phyloP scores from a whole-genome alignment of 2,888 invertebrate genomes.

The Metellina segmentata region DNA sequence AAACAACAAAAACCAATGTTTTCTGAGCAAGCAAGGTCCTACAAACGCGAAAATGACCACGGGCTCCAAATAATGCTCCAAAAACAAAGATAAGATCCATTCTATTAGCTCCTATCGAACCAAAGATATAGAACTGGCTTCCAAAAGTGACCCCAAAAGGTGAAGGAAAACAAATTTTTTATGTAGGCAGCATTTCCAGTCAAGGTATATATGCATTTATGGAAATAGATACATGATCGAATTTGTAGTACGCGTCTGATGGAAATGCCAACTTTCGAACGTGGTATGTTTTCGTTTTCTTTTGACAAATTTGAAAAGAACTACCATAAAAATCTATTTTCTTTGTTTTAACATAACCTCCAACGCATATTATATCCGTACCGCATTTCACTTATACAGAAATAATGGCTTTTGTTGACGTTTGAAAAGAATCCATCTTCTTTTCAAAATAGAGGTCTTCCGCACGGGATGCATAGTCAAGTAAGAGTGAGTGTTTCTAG shows the following conservation, averaged over 20 bases:
- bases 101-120: constrained; percentile 9
- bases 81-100: constrained; percentile 30
- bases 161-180: constrained; percentile 31
- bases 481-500: too few species aligned
- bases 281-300: not conserved
- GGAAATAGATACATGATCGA: constrained; percentile 26
- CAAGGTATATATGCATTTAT: constrained; percentile 34
- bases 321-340: not conserved
- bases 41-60: constrained; percentile 35
- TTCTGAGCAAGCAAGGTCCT: constrained; percentile 38
- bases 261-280: not conserved
- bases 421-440: too few species aligned
- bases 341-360: not conserved
- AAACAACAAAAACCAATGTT: constrained; percentile 36
- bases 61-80: constrained; percentile 28
- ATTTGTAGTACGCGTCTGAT: not conserved
- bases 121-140: constrained; percentile 1
- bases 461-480: too few species aligned
- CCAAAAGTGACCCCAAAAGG: constrained; percentile 33
- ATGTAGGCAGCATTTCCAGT: not conserved
- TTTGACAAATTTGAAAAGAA: not conserved
- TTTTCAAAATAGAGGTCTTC: too few species aligned
- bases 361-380: not conserved
- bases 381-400: not conserved
- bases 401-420: too few species aligned